Evolutionary conservation across 2,888 invertebrate genomes (phyloP), one percentile per base, ranked within the genome.

Genomic region (Diabrotica balteata): DNA sequence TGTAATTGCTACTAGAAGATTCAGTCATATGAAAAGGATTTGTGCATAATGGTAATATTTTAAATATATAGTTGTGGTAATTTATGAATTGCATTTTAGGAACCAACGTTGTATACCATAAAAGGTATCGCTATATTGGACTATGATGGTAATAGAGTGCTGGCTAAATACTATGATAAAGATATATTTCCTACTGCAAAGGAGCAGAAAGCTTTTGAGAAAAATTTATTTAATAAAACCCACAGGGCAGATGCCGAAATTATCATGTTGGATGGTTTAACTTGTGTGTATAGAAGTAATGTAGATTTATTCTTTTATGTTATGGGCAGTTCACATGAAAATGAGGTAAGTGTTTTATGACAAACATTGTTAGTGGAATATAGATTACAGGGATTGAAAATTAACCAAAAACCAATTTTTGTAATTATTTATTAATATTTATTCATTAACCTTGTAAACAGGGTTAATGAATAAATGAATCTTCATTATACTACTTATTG

Each of bases 241-340:
- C 96, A 97, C 82, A 86, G 97, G 81, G 95, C 97, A 0, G 97
- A 98, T 84, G 95, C 96, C 0, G 99, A 99, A 86, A 97, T 99
- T 59, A 97, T 99, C 71, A 97, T 99, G 95, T 86, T 99, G 75
- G 98, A 99, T 82, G 98, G 98, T 0, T 86, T 98, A 58, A 98
- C 98, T 0, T 97, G 98, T 83, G 95, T 99, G 0, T 99, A 99
- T 85, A 93, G 94, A 79, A 97, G 96, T 79, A 98, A 98, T 84
- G 98, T 99, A 0, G 99, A 99, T 85, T 86, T 99, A 7, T 98
- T 95, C 85, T 98, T 99, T 85, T 99, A 98, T 84, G 98, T 99
- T 0, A 95, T 99, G 93, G 99, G 99, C 63, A 95, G 94, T 80
- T 93, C 95, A 62, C 93, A 96, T 79, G 98, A 99, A 84, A 99